Evolutionary conservation across 92 coral and sea anemone genomes (phyloP), one percentile per base, ranked within the genome.

Genomic region (Scolanthus callimorphus): DNA sequence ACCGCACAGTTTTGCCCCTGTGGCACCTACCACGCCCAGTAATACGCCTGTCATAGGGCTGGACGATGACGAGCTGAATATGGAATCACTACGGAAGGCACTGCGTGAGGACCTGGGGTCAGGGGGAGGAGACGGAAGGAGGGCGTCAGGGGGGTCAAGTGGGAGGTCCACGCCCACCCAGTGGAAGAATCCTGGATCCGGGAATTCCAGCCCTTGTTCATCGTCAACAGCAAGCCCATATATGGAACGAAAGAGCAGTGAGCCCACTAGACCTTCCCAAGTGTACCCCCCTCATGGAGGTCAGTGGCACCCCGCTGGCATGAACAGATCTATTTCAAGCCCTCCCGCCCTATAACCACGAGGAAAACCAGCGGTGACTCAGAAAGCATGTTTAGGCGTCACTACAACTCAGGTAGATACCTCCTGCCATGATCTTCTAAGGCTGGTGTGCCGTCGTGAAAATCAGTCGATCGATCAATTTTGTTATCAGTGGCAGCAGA

Each of bases 281-380:
- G 38, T 11, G 20, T 39, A 63, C 23, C 60, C 31, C 4, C 34
- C 60, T 17, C 34, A 6, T 20, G 31, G 15, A 11, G 1, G 58
- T 15, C 30, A 30, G 57, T 57, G 44, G 25, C 43, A 20, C 43
- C 71, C 29, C 17, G 11, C 20, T 11, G 78, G 59, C 0, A 62
- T 69, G 83, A 55, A 62, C 60, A 68, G 83, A 38, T 82, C 89
- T 1, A 79, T 65, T 19, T 82, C 89, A 19, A 60, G 77, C 26
- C 77, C 77, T 15, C 34, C 75, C 4, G 65, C 48, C 21, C 65
- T 3, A 20, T 19, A 13, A 39, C 78, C 25, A 70, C 72, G 2
- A 65, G 57, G 28, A 74, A 61, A 50, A 30, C 2, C 44, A 74
- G 71, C 26, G 56, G 51, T 9, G 76, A 74, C 9, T 41, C 39